Evolutionary conservation across 2,797 vertebrate genomes (phyloP).

Genomic region (Halcyon smyrnensis): DNA sequence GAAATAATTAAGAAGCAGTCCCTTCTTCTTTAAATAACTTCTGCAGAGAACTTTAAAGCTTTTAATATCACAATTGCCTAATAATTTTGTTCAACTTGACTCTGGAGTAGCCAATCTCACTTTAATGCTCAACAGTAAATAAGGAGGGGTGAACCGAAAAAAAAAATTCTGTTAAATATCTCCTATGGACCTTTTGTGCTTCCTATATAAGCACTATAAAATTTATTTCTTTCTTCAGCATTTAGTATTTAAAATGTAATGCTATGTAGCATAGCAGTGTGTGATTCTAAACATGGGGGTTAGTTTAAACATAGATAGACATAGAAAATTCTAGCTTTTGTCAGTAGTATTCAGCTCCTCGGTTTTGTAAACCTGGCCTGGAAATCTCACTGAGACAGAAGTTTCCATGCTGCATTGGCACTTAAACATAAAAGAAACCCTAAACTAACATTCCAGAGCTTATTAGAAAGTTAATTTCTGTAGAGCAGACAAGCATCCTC

Average conservation of each 20-base stretch:
- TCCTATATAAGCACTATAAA: background rate
- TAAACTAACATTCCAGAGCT: background rate
- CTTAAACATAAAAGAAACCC: accelerated
- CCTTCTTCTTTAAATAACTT: background rate
- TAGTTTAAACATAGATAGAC: background rate
- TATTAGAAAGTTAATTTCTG: background rate
- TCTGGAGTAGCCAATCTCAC: background rate
- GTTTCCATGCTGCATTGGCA: background rate
- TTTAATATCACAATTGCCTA: background rate
- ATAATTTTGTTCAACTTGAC: background rate
- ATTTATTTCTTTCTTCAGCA: background rate
- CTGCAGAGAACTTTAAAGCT: background rate
- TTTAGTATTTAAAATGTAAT: background rate
- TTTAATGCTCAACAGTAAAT: background rate
- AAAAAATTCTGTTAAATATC: background rate
- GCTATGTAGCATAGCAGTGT: background rate
- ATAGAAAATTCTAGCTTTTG: background rate
- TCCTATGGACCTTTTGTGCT: background rate
- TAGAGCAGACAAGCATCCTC: background rate
- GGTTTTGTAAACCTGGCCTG: background rate
- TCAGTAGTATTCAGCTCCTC: background rate
- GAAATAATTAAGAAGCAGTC: background rate
- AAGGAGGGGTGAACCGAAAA: background rate
- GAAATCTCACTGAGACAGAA: background rate
- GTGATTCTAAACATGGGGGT: background rate